Percentiles rank a stretch among this genome's conserved stretches.
phyloP scores from a whole-genome alignment of 2,888 invertebrate species.

The Cephus pulcher region DNA sequence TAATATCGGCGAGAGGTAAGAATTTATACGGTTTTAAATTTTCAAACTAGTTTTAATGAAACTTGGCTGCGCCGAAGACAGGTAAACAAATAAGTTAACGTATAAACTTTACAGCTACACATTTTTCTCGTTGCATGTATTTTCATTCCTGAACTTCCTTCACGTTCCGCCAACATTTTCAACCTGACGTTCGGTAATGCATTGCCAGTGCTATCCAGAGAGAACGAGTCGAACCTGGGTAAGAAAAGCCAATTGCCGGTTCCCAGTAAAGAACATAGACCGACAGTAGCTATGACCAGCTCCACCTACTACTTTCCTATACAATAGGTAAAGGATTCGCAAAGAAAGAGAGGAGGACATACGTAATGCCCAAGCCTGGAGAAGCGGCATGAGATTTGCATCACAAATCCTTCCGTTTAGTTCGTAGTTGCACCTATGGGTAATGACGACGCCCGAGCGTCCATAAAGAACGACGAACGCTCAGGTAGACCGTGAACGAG shows the following conservation, averaged over 20 bases:
- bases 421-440: conserved; percentile 25
- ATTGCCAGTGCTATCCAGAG: neutral
- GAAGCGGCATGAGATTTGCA: conserved; percentile 56
- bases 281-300: neutral
- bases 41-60: neutral
- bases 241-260: neutral
- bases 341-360: neutral
- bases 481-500: neutral
- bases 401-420: conserved; percentile 49
- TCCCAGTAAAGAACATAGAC: neutral
- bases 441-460: conserved; percentile 44
- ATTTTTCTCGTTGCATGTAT: neutral
- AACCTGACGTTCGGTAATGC: neutral
- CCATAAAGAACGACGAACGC: conserved; percentile 32
- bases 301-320: neutral
- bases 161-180: neutral
- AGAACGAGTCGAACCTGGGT: neutral
- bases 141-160: neutral
- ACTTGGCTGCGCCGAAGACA: neutral
- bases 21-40: neutral
- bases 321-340: conserved; percentile 8
- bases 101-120: neutral
- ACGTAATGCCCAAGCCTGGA: conserved; percentile 14
- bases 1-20: neutral
- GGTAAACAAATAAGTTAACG: neutral